Conservation (phyloP, 2,797 vertebrate genomes). For the Pempheris klunzingeri region DNA sequence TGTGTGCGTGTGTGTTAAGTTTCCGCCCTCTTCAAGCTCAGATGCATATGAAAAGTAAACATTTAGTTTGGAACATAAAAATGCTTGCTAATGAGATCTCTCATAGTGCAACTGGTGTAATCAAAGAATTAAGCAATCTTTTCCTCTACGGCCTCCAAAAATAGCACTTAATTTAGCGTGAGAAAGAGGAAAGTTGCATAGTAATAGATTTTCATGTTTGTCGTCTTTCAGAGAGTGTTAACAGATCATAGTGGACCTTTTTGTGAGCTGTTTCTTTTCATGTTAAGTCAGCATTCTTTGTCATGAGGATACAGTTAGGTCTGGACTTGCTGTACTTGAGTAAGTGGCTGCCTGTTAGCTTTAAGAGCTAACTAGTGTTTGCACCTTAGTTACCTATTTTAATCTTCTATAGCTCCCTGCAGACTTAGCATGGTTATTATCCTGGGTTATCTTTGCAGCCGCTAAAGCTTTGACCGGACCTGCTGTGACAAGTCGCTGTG, state of each 20-base stretch:
- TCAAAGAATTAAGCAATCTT: slow-evolving; percentile 57
- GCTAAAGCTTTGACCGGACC: slow-evolving; percentile 52
- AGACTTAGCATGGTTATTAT: slow-evolving; percentile 68
- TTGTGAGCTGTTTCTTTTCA: slow-evolving; percentile 56
- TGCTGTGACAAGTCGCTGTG: slow-evolving; percentile 66
- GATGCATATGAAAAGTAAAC: slow-evolving; percentile 78
- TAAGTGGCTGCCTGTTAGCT: slow-evolving; percentile 24
- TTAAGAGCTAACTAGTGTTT: slow-evolving; percentile 49
- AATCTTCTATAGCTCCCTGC: slow-evolving; percentile 51
- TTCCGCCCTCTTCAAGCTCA: slow-evolving; percentile 66
- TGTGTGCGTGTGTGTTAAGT: slow-evolving; percentile 49
- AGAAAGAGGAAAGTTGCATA: slow-evolving; percentile 50
- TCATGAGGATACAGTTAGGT: slow-evolving; percentile 31
- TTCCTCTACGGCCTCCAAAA: slow-evolving; percentile 49
- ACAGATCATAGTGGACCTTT: slow-evolving; percentile 43
- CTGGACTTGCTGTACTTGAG: slow-evolving; percentile 46
- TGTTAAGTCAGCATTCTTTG: slow-evolving; percentile 27
- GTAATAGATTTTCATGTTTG: slow-evolving; percentile 39
- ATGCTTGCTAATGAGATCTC: slow-evolving; percentile 61
- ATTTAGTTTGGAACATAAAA: slow-evolving; percentile 79
- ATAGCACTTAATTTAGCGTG: slow-evolving; percentile 63
- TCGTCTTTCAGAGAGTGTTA: slow-evolving; percentile 46
- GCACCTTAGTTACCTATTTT: slow-evolving; percentile 54
- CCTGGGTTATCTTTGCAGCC: slow-evolving; percentile 52
- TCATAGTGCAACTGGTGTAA: slow-evolving; percentile 57